Base-by-base conservation (phyloP, 64 coral and sea anemone genomes). In the Actinia equina region DNA sequence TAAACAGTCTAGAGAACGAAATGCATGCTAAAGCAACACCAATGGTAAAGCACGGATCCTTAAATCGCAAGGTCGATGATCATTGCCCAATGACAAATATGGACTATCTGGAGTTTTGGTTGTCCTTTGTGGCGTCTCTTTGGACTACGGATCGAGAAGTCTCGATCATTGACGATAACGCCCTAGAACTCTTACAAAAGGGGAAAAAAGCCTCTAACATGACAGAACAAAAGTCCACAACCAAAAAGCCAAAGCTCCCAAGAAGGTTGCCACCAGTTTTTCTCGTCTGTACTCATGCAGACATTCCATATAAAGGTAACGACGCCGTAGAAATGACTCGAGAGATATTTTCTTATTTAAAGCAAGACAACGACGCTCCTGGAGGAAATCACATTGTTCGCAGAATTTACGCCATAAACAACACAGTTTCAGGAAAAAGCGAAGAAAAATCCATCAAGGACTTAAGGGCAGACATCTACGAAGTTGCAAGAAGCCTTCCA, bases 21-120 rank as follows among this genome's bases (percentile, higher is more conserved):
- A 9, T 81, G 20, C 78, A 81, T 51, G 78, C 78, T 51, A 25
- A 81, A 51, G 78, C 78, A 12, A 81, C 43, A 20, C 78, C 78
- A 20, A 52, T 81, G 2, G 78, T n/a, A 81, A 81, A 81, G 22
- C 49, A 52, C 12, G 78, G 78, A 81, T 44, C 78, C 13, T 44
- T 6, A 20, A 20, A 52, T 19, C 7, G 78, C 19, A 81, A 18
- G 18, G 4, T 81, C 15, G 78, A 81, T 81, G 43, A 81, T 52
- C 12, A 81, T 51, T 49, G 49, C 49, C 78, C 78, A 0, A 81
- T 81, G 78, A 81, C 78, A 49, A 81, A 81, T 52, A 81, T 46
- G 44, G 78, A 81, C 45, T 6, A 81, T 52, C 14, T 81, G 78
- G 78, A 81, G 49, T 81, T 52, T n/a, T 81, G 78, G 78, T 81